Evolutionary conservation across 2,797 vertebrate species (phyloP), one percentile per base, ranked within the genome.

Genomic region (Sebastes matsubarae): DNA sequence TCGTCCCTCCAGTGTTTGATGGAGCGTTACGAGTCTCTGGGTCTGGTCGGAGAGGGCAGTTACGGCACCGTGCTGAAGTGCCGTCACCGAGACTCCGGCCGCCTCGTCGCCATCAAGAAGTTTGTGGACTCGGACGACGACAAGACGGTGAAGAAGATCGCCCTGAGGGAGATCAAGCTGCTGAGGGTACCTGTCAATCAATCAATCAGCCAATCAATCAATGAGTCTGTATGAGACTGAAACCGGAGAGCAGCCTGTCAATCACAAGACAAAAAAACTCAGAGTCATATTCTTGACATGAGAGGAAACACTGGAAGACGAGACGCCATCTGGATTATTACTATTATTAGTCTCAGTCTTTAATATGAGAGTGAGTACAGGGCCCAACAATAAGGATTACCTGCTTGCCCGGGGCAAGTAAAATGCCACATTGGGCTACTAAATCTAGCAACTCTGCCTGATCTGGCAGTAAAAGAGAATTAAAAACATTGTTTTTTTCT

Each of bases 51-150:
- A 11, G 96, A 97, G 83, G 97, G 97, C 24, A 97, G 96, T 67
- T 98, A 97, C 34, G 97, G 97, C 1, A 92, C 96, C 12, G 97
- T 98, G 85, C 95, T 96, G 61, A 97, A 97, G 71, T 98, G 97
- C 74, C 94, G 96, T 0, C 96, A 98, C 81, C 93, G 93, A 68
- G 95, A 97, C 76, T 97, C 63, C 12, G 96, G 97, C 9, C 95
- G 93, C 63, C 94, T 97, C 18, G 97, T 98, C 12, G 97, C 97
- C 68, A 95, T 98, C 67, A 98, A 98, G 94, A 98, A 97, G 87
- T 97, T 98, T 72, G 63, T 96, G 92, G 97, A 98, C 80, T 96
- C 95, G 1, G 96, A 97, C 20, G 95, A 97, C 11, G 96, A 97
- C 69, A 94, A 95, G 88, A 91, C 89, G 27, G 97, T 98, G 91